phyloP scores from a whole-genome alignment of 2,113 vertebrate species.

The Psephotus haematonotus region DNA sequence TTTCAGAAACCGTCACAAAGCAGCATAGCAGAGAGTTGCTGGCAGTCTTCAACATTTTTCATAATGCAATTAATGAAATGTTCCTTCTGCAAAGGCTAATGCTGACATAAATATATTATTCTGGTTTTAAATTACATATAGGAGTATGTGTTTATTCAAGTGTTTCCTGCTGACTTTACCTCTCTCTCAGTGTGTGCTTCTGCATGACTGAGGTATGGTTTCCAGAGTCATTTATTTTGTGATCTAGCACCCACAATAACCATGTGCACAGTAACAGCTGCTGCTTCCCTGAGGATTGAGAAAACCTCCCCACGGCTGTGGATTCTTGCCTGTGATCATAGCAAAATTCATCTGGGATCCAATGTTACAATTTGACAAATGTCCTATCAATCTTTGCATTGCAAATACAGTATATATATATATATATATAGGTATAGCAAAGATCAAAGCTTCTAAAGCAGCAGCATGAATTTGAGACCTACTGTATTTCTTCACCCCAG shows the following conservation, averaged over 20 bases:
- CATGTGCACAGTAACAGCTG: rapidly evolving
- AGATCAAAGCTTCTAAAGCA: not conserved
- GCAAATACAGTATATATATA: not conserved
- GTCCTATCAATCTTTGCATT: not conserved
- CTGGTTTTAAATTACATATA: not conserved
- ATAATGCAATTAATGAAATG: not conserved
- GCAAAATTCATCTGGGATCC: not conserved
- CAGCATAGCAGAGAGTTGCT: not conserved
- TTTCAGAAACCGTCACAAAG: rapidly evolving
- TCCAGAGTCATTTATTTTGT: not conserved
- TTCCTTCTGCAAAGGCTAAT: not conserved
- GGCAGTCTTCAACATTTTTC: not conserved
- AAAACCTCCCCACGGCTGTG: not conserved
- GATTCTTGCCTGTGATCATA: not conserved
- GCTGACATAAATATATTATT: not conserved
- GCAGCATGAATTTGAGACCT: not conserved
- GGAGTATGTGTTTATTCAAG: not conserved
- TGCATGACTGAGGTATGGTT: not conserved
- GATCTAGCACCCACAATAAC: not conserved
- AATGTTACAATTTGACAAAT: not conserved
- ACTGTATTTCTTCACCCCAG: not conserved
- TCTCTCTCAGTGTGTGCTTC: not conserved
- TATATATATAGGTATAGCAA: not conserved
- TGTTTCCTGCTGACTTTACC: not conserved
- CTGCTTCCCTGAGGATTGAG: not conserved